Evolutionary conservation across 2,888 invertebrate genomes (phyloP), one percentile per base, ranked within the genome.

Genomic region (Neoaliturus tenellus): DNA sequence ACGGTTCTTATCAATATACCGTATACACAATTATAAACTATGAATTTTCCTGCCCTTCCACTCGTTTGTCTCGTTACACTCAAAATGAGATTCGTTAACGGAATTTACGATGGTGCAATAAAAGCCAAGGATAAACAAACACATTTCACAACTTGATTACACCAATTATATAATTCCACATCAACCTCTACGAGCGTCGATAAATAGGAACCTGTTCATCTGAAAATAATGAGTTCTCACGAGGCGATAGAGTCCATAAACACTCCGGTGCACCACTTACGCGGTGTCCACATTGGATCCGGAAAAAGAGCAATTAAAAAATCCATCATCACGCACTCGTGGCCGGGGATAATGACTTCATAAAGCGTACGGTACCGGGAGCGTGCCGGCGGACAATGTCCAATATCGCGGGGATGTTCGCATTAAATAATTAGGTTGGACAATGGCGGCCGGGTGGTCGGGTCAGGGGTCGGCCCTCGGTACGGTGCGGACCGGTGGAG

Each of bases 371-470:
- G 41, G 39, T 71, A 35, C 39, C 4, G 44, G 6, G 44, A 44
- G 44, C 44, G 44, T 44, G 58, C 58, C 17, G 33, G 67, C 35
- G 35, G 35, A 33, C 67, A 33, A 33, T 67, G 14, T 62, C 67
- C 67, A 20, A 71, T 39, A 71, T 35, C 31, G 14, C 71, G 41
- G 3, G 23, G 71, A 14, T 51, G 51, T 20, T 51, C 17, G 23
- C 25, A 62, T 62, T 62, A 28, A 62, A 62, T 28, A 62, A 62
- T 62, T 28, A 62, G 62, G 28, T 62, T 14, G 17, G 71, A 71
- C 71, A 39, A 69, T 71, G 71, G 71, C n/a, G 17, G 20, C 71
- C 35, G 71, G 71, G 71, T 71, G 71, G 71, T 71, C 71, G 39
- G 71, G 71, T 35, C 39, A n/a, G n/a, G 5, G 71, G 35, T 39